Conservation (phyloP, 2,888 invertebrate species). For the Dicroscelio sp. region DNA sequence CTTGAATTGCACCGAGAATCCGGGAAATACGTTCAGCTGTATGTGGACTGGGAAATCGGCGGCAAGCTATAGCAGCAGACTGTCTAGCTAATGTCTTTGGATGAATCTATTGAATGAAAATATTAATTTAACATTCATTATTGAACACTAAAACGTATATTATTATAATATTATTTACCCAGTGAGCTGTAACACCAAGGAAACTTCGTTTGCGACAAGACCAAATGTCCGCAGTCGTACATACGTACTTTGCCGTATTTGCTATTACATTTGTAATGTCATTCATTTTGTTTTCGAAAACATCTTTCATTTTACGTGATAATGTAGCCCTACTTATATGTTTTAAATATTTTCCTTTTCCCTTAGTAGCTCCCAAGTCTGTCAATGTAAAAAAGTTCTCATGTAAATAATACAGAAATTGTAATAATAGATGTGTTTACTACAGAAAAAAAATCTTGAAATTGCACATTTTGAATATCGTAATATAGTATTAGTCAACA, state of each 20-base stretch:
- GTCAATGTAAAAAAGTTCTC: background rate
- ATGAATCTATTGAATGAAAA: background rate
- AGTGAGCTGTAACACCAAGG: background rate
- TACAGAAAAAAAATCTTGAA: too few species aligned
- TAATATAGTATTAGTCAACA: too few species aligned
- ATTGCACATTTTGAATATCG: too few species aligned
- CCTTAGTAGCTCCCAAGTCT: background rate
- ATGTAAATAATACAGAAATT: too few species aligned
- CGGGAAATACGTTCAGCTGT: background rate
- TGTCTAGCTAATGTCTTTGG: background rate
- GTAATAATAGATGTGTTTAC: too few species aligned
- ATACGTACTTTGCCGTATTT: background rate
- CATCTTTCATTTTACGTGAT: background rate
- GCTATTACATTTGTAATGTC: background rate
- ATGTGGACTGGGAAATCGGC: background rate
- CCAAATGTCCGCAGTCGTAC: background rate
- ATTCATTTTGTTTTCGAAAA: background rate
- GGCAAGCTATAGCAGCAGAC: background rate
- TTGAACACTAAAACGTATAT: too few species aligned
- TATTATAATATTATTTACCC: background rate
- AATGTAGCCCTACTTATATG: background rate
- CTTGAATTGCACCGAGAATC: background rate
- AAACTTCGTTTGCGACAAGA: background rate
- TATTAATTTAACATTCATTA: too few species aligned
- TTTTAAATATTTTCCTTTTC: background rate